Evolutionary conservation across 1,140 invertebrate species (phyloP).

Genomic region (Macrobrachium rosenbergii): DNA sequence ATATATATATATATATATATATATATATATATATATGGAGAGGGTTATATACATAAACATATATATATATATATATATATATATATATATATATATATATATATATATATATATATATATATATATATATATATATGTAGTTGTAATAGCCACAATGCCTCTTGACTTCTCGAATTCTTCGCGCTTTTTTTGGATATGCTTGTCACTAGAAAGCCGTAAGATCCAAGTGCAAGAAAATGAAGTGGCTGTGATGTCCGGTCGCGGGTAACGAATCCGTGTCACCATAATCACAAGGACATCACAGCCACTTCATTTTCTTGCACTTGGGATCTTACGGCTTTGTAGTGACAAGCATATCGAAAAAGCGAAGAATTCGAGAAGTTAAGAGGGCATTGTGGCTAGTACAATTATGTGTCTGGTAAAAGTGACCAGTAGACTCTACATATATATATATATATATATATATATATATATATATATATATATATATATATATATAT

Average conservation of each 20-base stretch:
- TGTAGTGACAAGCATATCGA: too few relatives aligned
- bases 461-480: not conserved
- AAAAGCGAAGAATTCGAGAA: too few relatives aligned
- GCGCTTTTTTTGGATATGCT: too few relatives aligned
- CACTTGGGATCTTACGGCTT: too few relatives aligned
- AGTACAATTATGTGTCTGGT: too few relatives aligned
- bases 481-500: not conserved
- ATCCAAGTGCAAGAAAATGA: too few relatives aligned
- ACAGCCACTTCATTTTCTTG: too few relatives aligned
- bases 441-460: not conserved
- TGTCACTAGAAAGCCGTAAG: too few relatives aligned
- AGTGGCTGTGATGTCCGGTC: too few relatives aligned
- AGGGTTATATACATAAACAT: constrained; percentile 6
- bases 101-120: not conserved
- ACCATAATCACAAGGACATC: too few relatives aligned
- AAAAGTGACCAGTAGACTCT: not conserved
- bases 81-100: not conserved
- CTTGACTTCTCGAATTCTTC: not conserved
- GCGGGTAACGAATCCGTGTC: too few relatives aligned
- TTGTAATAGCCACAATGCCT: not conserved
- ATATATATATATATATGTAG: constrained; percentile 18
- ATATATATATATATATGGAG: not conserved
- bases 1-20: not conserved
- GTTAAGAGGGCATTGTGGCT: too few relatives aligned
- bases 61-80: constrained; percentile 24